Evolutionary conservation across 2,797 vertebrate genomes (phyloP).

Genomic region (Sebastes matsubarae): DNA sequence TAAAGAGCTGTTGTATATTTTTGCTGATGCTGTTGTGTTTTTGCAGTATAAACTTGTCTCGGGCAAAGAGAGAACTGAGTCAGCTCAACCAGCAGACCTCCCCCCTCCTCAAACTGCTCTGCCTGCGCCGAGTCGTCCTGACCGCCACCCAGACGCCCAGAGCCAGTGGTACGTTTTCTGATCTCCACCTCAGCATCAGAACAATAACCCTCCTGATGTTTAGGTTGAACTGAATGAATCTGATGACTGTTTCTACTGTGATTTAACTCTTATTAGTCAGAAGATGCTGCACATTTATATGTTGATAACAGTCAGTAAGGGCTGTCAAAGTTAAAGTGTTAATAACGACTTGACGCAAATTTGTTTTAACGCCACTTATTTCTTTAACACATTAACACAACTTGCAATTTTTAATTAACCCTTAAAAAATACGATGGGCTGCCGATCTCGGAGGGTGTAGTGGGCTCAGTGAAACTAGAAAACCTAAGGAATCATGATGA

Average conservation of each 20-base stretch:
- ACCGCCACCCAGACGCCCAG: conserved; percentile 89
- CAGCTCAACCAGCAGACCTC: conserved; percentile 93
- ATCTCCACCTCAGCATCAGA: neutral
- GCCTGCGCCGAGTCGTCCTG: conserved; percentile 88
- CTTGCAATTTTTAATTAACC: too few relatives aligned
- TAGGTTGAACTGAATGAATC: neutral
- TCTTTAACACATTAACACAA: too few relatives aligned
- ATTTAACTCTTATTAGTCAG: too few relatives aligned
- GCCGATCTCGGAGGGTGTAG: too few relatives aligned
- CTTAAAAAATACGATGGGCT: too few relatives aligned
- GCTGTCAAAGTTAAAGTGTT: too few relatives aligned
- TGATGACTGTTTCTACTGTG: neutral
- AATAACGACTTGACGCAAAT: too few relatives aligned
- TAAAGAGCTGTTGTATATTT: neutral
- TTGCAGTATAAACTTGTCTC: conserved; percentile 91
- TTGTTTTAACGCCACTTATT: too few relatives aligned
- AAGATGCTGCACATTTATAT: too few relatives aligned
- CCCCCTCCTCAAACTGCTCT: conserved; percentile 94
- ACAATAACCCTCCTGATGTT: neutral
- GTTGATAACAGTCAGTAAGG: too few relatives aligned
- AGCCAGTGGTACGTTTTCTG: conserved; percentile 83
- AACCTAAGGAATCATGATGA: too few relatives aligned
- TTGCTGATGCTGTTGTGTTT: neutral
- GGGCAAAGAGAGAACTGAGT: conserved; percentile 92
- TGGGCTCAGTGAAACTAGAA: too few relatives aligned